Conservation (phyloP, 2,888 invertebrate species). For the Lasioglossum zephyrum region DNA sequence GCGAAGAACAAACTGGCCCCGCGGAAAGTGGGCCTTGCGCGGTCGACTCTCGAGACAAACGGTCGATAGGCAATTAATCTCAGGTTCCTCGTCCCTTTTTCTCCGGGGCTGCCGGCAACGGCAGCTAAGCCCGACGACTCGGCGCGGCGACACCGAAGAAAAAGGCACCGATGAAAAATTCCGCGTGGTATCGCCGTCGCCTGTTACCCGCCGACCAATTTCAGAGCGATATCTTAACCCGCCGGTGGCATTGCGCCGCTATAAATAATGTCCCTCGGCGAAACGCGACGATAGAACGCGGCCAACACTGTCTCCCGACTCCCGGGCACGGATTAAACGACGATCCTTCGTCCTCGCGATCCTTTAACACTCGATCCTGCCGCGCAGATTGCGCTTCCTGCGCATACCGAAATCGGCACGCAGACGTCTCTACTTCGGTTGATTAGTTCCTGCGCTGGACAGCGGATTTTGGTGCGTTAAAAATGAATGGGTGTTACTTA, state of each 20-base stretch:
- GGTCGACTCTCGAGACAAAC: slow-evolving; percentile 70
- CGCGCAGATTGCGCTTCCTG: background rate
- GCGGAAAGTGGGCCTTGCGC: slow-evolving; percentile 66
- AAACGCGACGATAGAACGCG: slow-evolving; percentile 43
- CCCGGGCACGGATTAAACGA: slow-evolving; percentile 28
- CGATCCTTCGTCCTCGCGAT: background rate
- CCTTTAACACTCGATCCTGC: background rate
- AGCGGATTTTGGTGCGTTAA: too few relatives aligned
- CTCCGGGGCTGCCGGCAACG: slow-evolving; percentile 19
- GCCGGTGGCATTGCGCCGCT: slow-evolving; percentile 58
- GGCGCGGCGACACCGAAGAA: slow-evolving; percentile 14
- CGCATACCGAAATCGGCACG: background rate
- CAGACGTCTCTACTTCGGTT: background rate
- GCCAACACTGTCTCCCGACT: slow-evolving; percentile 8
- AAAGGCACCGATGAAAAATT: slow-evolving; percentile 59
- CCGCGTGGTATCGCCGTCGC: slow-evolving; percentile 60
- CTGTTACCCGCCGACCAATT: slow-evolving; percentile 62
- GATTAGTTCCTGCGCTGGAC: too few relatives aligned
- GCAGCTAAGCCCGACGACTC: slow-evolving; percentile 1
- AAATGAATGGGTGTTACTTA: too few relatives aligned
- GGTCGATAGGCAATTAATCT: slow-evolving; percentile 74
- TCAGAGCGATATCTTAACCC: slow-evolving; percentile 70
- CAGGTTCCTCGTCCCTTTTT: slow-evolving; percentile 35
- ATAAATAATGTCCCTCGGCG: slow-evolving; percentile 61
- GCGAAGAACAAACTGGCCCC: slow-evolving; percentile 60